Percentiles rank a stretch among this genome's conserved stretches.
Conservation (phyloP, 1,140 invertebrate genomes). For the Mizuhopecten yessoensis region DNA sequence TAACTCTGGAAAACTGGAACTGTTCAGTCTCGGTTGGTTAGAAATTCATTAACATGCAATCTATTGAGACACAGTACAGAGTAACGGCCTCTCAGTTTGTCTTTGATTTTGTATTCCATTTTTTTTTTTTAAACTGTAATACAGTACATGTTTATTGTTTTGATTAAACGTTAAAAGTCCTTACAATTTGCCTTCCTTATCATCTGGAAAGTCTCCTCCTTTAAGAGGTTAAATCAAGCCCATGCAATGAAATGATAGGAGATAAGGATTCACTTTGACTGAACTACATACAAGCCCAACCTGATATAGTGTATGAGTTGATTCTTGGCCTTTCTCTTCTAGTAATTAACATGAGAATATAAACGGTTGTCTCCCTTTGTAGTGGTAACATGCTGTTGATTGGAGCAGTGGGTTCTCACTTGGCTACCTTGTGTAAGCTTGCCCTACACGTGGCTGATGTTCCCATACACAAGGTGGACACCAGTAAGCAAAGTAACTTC, state of each 20-base stretch:
- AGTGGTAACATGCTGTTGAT: slow-evolving; percentile 83
- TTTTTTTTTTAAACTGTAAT: too few species aligned
- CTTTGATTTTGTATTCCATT: background rate
- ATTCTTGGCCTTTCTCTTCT: too few species aligned
- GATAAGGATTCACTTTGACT: background rate
- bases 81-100: too few species aligned
- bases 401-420: slow-evolving; percentile 81
- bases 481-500: slow-evolving; percentile 81
- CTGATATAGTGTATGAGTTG: too few species aligned
- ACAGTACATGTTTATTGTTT: too few species aligned
- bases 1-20: background rate
- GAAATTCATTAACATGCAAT: too few species aligned
- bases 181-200: too few species aligned
- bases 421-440: slow-evolving; percentile 80
- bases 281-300: background rate
- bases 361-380: slow-evolving; percentile 56
- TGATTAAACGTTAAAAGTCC: too few species aligned
- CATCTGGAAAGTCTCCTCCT: background rate
- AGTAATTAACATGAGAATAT: background rate
- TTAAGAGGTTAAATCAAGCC: background rate
- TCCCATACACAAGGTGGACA: slow-evolving; percentile 79
- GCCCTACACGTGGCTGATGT: slow-evolving; percentile 82
- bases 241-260: background rate
- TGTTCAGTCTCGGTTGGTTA: too few species aligned
- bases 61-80: too few species aligned